These are phyloP conservation scores for Protodeltote pygarga DNA, from an alignment of 2,888 invertebrate genomes.

Conservation along the genomic window DNA sequence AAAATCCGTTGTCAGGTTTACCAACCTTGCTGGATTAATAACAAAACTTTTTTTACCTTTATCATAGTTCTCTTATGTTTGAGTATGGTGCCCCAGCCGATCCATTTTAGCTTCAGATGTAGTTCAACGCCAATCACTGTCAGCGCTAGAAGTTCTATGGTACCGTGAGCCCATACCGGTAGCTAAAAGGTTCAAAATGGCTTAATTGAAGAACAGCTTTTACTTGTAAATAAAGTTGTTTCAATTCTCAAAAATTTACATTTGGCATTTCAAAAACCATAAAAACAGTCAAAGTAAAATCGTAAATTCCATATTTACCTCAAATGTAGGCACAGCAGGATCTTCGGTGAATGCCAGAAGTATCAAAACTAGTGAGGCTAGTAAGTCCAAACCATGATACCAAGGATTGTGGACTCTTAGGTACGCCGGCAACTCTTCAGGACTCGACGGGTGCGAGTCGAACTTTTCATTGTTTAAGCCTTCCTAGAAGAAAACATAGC, in stretches of 20 bases:
- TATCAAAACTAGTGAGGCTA: slow-evolving; percentile 91
- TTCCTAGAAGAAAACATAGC: slow-evolving; percentile 87
- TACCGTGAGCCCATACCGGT: slow-evolving; percentile 93
- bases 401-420: slow-evolving; percentile 94
- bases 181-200: slow-evolving; percentile 86
- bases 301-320: slow-evolving; percentile 76
- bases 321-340: slow-evolving; percentile 91
- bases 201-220: too few species aligned
- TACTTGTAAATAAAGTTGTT: too few species aligned
- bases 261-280: too few species aligned
- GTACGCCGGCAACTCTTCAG: slow-evolving; percentile 94
- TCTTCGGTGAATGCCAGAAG: slow-evolving; percentile 93
- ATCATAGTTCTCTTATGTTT: slow-evolving; percentile 94
- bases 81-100: slow-evolving; percentile 93
- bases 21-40: too few species aligned
- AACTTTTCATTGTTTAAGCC: slow-evolving; percentile 97
- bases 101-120: slow-evolving; percentile 94
- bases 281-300: neutral
- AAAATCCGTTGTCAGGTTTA: too few species aligned
- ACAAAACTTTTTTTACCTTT: slow-evolving; percentile 87
- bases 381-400: slow-evolving; percentile 94
- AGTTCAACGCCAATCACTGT: slow-evolving; percentile 92
- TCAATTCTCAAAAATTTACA: too few species aligned
- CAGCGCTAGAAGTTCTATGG: slow-evolving; percentile 92
- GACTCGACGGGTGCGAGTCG: slow-evolving; percentile 94